Evolutionary conservation across 2,888 invertebrate species (phyloP).

Genomic region (Sarcophaga variegata): DNA sequence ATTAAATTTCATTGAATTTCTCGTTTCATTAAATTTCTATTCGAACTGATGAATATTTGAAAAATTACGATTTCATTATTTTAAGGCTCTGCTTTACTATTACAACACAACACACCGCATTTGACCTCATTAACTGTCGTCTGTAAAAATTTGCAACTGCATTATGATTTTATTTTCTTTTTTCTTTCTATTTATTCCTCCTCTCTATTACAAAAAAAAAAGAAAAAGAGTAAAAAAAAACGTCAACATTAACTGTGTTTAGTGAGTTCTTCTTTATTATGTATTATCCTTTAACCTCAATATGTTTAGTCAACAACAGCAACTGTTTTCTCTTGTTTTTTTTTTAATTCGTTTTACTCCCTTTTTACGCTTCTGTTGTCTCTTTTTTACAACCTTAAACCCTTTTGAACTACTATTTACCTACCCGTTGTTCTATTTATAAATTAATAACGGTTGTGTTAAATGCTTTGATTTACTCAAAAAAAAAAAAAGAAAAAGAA

Average conservation of each 20-base stretch:
- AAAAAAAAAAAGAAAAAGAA: no score
- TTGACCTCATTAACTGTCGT: constrained; percentile 54
- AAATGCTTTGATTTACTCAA: no score
- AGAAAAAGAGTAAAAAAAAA: not conserved
- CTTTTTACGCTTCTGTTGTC: not conserved
- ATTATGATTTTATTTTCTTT: constrained; percentile 19
- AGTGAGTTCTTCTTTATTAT: constrained; percentile 35
- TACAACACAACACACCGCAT: constrained; percentile 30
- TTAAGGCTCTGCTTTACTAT: constrained; percentile 2
- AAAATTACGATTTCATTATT: not conserved
- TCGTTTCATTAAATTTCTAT: no score
- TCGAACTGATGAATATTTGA: not conserved
- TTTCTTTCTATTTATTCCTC: not conserved
- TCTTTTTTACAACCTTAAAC: no score
- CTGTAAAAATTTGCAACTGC: constrained; percentile 46
- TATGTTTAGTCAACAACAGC: not conserved
- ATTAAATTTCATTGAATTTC: no score
- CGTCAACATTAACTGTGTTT: not conserved
- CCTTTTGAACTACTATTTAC: no score
- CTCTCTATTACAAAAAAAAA: not conserved
- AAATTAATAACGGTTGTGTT: no score
- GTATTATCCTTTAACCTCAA: constrained; percentile 45
- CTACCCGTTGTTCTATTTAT: no score
- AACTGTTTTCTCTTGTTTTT: not conserved
- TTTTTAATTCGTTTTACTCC: not conserved